Base-by-base conservation (phyloP, 2,113 vertebrate genomes). In the Gavia stellata region DNA sequence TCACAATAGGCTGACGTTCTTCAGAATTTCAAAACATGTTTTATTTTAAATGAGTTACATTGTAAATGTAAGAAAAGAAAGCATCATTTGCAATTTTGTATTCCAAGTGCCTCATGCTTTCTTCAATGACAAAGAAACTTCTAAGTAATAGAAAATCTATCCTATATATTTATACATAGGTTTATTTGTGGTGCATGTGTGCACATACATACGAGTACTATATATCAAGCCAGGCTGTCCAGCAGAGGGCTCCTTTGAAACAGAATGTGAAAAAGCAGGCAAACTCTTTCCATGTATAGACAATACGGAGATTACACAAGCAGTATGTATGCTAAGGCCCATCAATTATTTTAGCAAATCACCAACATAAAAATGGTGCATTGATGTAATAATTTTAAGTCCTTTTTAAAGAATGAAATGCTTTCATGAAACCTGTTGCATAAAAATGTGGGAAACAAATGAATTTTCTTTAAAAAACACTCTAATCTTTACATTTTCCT, bases 211-310 rank as follows among this genome's bases (percentile, higher is more conserved):
- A 23, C 33, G 31, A 90, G 12, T 20, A 34, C 68, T 61, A 23
- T 25, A 90, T 52, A 90, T 92, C 94, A 97, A 42, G 72, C 34
- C 81, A 82, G 90, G 92, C 92, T 95, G 97, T 97, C 98, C 98
- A 98, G 98, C 98, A 98, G 98, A 98, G 98, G 98, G 98, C 98
- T 98, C 98, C 98, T 98, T 97, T 97, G 98, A 98, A 98, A 98
- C 97, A 97, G 97, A 96, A 97, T 93, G 81, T 86, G 92, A 94
- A 97, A 96, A 97, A 95, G 63, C 85, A 96, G 34, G 79, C n/a
- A 86, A 81, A 82, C 28, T 45, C 66, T 77, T 94, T 96, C 94
- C 95, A 96, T 42, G 59, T 81, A 91, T 92, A 98, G 97, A 83
- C 95, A 97, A 98, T 74, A 92, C 42, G 0, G 88, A 83, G 77